Evolutionary conservation across 2,797 vertebrate species (phyloP), one percentile per base, ranked within the genome.

Genomic region (Myoxocephalus aenaeus): DNA sequence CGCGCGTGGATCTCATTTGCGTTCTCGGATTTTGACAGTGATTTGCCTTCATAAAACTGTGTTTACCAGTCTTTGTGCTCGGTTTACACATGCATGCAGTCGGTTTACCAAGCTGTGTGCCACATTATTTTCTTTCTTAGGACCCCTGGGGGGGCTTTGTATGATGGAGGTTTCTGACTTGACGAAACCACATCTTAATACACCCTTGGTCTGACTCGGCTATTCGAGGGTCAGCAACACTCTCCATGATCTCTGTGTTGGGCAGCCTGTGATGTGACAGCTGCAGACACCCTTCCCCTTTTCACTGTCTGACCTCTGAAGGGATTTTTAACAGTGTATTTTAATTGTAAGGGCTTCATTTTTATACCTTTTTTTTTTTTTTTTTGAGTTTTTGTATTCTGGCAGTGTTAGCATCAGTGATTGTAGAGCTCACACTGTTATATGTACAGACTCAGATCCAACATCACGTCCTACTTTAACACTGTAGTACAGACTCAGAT

Each of bases 331-430:
- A 70, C 15, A 8, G 22, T 77, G 42, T 67, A 5, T 76, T 59
- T 79, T 18, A 63, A 75, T 79, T 77, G 53, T 80, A 66, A 80
- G 65, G 32, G 72, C 46, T 71, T 80, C 12, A 69, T 51, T 82
- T 82, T 83, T 70, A 87, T 78, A 82, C 38, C 66, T 85, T 89
- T 87, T 89, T 82, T 90, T 89, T 81, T 86, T 89, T 87, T 86
- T 89, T 87, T 86, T 82, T 83, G 71, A 68, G 71, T 79, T 87
- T 89, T 90, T 88, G 71, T 89, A 91, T 68, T 51, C 73, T 77
- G 46, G 20, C 53, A 12, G 70, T 65, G n/a, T 68, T 73, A 29
- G 70, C 62, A n/a, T 83, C 44, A 68, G 67, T 80, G 64, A 64
- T 46, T 1, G 48, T 74, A 15, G 40, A 32, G 25, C 25, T 27